Base-by-base conservation (phyloP, 1,140 invertebrate species). In the Rhagoletis pomonella region DNA sequence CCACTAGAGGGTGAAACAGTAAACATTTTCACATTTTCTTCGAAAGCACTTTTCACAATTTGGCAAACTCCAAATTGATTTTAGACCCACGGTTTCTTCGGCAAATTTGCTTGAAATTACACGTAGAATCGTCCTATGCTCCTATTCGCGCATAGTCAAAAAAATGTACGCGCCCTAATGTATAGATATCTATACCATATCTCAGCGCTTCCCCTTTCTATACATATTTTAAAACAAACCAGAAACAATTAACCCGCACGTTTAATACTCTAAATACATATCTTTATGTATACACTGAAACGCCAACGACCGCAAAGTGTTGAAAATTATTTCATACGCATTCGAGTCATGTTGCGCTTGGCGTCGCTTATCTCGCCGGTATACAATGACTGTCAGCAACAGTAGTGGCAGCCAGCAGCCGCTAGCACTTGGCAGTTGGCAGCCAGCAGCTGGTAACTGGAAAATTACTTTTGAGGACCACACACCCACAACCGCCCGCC, bases 241-340 rank as follows among this genome's bases (percentile, higher is more conserved):
- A 29, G 29, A 29, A 29, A 81, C 47, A 81, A 19, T 29, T 81
- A 58, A 81, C 47, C 44, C 73, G 10, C 73, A 81, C 47, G 7
- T 19, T 55, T 55, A 58, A 81, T n/a, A 5, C 73, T 81, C 47
- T 47, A 29, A 29, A 29, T 29, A 29, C 29, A 29, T 29, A 29
- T 81, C 73, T 81, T 55, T 81, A n/a, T 29, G 29, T 29, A 29
- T 29, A 1, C 29, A 0, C 29, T 29, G 29, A 29, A 17, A 81
- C 17, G 47, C n/a, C 73, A 81, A 81, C 47, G 73, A 81, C 73
- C 73, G 47, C 47, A 81, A 81, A 81, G 73, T 81, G 73, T 81
- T 81, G 73, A 47, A 81, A 81, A 81, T 81, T 81, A 81, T 81
- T 81, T 58, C 55, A 81, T 81, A 81, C 47, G 73, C 73, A 81